These are phyloP conservation scores for Sander vitreus DNA, from an alignment of 2,113 vertebrate species.

Conservation along the genomic window DNA sequence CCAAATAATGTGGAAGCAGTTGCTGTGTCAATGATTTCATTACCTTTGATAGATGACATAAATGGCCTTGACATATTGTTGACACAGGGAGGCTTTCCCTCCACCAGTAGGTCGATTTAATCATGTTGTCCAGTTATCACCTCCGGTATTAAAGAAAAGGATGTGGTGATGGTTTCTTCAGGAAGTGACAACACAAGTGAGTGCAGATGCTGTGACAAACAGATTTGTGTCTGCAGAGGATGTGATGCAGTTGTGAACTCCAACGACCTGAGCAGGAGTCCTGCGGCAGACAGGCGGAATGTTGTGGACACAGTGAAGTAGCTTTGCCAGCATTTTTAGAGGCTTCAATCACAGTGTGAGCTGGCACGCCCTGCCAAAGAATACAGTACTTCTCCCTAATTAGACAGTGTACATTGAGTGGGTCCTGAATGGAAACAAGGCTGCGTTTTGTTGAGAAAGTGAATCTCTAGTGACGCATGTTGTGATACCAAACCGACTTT, in stretches of 20 bases:
- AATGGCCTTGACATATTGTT: constrained; percentile 36
- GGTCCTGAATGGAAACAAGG: constrained; percentile 59
- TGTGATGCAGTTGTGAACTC: constrained; percentile 87
- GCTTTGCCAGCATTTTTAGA: constrained; percentile 72
- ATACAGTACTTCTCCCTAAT: constrained; percentile 69
- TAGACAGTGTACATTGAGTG: constrained; percentile 67
- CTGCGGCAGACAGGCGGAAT: constrained; percentile 67
- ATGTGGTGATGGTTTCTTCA: constrained; percentile 13
- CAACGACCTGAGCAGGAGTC: constrained; percentile 33
- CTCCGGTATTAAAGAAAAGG: constrained; percentile 15
- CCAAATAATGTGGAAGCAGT: constrained; percentile 32
- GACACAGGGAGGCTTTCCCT: constrained; percentile 8
- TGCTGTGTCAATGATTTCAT: constrained; percentile 31
- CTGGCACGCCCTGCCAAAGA: constrained; percentile 53
- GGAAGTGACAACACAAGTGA: constrained; percentile 51
- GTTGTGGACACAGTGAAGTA: constrained; percentile 61
- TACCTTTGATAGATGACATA: constrained; percentile 36
- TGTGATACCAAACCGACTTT: constrained; percentile 37
- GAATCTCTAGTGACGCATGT: constrained; percentile 42
- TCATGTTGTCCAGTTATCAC: constrained; percentile 20
- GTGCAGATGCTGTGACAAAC: constrained; percentile 43
- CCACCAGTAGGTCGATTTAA: constrained; percentile 29
- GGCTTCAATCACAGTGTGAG: constrained; percentile 55
- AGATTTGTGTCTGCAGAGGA: constrained; percentile 53
- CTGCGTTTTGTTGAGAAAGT: constrained; percentile 53